A percentile compares a stretch with the other conserved stretches of the same genome.
These are phyloP conservation scores for Melanotaenia boesemani DNA, from an alignment of 2,797 vertebrate genomes.

Conservation along the genomic window DNA sequence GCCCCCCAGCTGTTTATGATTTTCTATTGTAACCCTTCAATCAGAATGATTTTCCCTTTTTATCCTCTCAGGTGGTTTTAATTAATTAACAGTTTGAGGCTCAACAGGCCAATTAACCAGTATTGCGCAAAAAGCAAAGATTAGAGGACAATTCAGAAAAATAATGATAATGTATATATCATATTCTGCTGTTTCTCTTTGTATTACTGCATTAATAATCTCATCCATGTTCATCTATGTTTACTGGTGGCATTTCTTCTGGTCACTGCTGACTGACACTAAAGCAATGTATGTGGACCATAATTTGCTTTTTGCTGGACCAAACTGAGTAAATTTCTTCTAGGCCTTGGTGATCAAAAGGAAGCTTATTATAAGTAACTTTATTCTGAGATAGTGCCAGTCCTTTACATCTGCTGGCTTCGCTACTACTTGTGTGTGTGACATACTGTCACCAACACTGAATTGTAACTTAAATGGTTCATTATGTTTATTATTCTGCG, in stretches of 20 bases:
- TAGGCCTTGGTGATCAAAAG: background rate
- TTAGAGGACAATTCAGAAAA: background rate
- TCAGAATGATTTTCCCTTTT: background rate
- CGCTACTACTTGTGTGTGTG: background rate
- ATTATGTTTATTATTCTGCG: background rate
- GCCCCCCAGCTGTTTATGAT: background rate
- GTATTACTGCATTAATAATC: background rate
- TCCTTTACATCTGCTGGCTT: background rate
- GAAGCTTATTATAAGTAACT: background rate
- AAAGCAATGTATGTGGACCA: background rate
- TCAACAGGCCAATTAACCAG: background rate
- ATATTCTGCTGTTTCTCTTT: background rate
- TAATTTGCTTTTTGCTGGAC: background rate
- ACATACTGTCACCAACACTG: background rate
- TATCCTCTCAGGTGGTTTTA: constrained; percentile 3
- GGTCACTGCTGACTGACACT: background rate
- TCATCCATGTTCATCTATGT: background rate
- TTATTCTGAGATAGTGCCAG: background rate
- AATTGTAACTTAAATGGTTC: background rate
- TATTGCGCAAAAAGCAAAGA: background rate
- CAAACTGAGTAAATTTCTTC: background rate
- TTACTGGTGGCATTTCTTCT: no score
- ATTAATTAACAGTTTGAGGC: background rate
- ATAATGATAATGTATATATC: background rate
- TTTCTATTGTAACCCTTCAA: background rate